Conservation (phyloP, 2,797 vertebrate species). For the Clarias laeviceps region DNA sequence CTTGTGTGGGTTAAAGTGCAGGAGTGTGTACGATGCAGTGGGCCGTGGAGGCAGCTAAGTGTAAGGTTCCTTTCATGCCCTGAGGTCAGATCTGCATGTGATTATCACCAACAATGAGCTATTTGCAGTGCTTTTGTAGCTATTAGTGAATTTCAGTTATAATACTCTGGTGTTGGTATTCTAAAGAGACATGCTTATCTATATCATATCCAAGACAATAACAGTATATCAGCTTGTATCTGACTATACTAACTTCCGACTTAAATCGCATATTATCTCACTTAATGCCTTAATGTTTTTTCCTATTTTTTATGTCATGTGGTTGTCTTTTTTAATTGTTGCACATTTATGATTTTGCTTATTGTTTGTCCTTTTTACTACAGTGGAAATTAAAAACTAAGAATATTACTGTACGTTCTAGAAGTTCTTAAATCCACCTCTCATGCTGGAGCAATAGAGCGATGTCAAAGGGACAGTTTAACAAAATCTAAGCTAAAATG, state of each 20-base stretch:
- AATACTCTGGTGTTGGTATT: conserved; percentile 57
- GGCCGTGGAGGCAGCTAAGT: conserved; percentile 32
- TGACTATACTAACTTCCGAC: too few species aligned
- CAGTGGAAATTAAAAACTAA: background rate
- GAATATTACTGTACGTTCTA: background rate
- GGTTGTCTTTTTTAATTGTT: background rate
- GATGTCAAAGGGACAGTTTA: conserved; percentile 50
- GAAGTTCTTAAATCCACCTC: conserved; percentile 13
- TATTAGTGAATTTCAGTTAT: conserved; percentile 71
- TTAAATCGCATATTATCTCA: background rate
- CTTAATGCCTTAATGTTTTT: background rate
- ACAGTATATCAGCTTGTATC: background rate
- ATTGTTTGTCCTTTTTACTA: background rate
- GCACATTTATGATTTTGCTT: background rate
- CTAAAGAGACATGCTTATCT: background rate
- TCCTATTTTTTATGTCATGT: background rate
- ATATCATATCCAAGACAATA: background rate
- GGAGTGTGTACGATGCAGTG: conserved; percentile 71
- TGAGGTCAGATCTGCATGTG: conserved; percentile 45
- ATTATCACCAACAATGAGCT: conserved; percentile 67
- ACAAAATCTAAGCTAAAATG: conserved; percentile 51
- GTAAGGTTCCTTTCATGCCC: background rate
- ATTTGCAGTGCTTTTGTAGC: conserved; percentile 63
- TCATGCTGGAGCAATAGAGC: conserved; percentile 23
- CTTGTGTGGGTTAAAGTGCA: conserved; percentile 67